Percentiles rank a stretch among this genome's conserved stretches.
Conservation (phyloP, 2,797 vertebrate genomes). For the Chaetophractus vellerosus region DNA sequence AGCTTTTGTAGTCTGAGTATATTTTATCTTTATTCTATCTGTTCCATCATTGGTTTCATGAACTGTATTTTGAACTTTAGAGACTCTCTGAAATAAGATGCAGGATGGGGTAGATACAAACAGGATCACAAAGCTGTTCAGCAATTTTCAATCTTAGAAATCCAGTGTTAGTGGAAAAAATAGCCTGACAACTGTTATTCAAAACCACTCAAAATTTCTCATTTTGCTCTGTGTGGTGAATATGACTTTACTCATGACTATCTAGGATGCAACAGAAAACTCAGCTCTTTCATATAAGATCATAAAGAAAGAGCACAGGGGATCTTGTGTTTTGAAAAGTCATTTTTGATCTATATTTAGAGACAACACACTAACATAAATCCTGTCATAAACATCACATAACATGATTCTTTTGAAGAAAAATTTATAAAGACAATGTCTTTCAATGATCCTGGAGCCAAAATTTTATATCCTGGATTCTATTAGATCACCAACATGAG, state of each 20-base stretch:
- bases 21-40: background rate
- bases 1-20: background rate
- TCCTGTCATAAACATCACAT: background rate
- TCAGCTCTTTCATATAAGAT: conserved; percentile 12
- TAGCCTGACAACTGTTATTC: background rate
- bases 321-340: background rate
- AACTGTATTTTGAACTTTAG: background rate
- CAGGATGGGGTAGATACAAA: background rate
- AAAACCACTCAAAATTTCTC: conserved; percentile 3
- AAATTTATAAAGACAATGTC: background rate
- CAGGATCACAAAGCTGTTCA: background rate
- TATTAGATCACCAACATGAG: background rate
- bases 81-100: background rate
- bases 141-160: background rate
- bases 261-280: background rate
- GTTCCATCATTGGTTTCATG: background rate
- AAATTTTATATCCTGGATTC: background rate
- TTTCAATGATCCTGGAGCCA: background rate
- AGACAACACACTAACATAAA: background rate
- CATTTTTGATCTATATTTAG: background rate
- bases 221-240: background rate
- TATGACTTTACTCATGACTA: background rate
- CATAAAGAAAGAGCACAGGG: background rate
- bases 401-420: background rate
- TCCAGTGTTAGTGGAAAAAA: background rate